Percentiles rank a stretch among this genome's conserved stretches.
phyloP scores from a whole-genome alignment of 1,140 invertebrate genomes.

The Zaprionus africanus region DNA sequence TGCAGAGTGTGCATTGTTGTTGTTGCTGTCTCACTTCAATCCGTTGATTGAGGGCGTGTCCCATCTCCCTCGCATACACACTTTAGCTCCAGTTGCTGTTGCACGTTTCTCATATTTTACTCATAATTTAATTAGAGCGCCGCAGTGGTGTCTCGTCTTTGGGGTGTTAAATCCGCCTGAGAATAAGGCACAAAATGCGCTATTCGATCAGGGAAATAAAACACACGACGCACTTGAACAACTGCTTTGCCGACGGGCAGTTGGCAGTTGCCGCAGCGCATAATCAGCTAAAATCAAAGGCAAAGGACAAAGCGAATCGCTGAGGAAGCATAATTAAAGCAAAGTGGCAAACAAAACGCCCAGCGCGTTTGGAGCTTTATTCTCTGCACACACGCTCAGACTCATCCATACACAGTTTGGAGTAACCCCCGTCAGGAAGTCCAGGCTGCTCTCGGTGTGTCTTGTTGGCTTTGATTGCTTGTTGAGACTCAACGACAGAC shows the following conservation, averaged over 20 bases:
- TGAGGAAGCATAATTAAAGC: conserved; percentile 71
- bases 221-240: conserved; percentile 8
- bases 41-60: not conserved
- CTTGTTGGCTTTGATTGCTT: conserved; percentile 41
- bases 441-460: conserved; percentile 15
- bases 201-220: conserved; percentile 65
- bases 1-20: conserved; percentile 25
- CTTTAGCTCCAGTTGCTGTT: conserved; percentile 4
- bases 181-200: conserved; percentile 54
- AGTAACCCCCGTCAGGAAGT: conserved; percentile 14
- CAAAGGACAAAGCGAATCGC: conserved; percentile 38
- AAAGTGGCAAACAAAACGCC: conserved; percentile 74
- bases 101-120: conserved; percentile 42
- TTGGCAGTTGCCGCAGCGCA: conserved; percentile 30
- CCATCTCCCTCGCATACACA: conserved; percentile 15
- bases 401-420: conserved; percentile 1
- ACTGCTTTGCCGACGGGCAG: not conserved
- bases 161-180: conserved; percentile 48
- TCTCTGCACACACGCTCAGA: conserved; percentile 16
- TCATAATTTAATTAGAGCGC: conserved; percentile 65
- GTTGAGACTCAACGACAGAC: conserved; percentile 26
- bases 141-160: conserved; percentile 30
- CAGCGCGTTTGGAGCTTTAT: conserved; percentile 45
- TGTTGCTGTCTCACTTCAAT: conserved; percentile 6
- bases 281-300: conserved; percentile 51